Conservation (phyloP, 2,888 invertebrate genomes). For the Clitarchus hookeri region DNA sequence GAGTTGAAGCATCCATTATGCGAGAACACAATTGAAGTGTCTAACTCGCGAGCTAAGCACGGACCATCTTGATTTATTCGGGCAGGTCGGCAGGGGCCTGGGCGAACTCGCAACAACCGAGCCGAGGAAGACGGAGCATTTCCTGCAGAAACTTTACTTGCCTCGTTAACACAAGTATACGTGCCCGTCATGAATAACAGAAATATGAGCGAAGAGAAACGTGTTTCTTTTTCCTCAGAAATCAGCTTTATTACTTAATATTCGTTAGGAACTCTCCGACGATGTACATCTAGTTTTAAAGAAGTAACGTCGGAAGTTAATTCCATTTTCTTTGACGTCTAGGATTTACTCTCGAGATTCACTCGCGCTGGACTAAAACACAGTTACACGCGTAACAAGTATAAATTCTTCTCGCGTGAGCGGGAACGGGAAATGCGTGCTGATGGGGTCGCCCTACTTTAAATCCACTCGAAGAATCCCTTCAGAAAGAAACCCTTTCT, state of each 20-base stretch:
- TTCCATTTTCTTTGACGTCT: neutral
- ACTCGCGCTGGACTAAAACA: neutral
- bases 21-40: conserved; percentile 1
- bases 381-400: neutral
- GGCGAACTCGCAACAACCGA: neutral
- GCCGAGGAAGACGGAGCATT: neutral
- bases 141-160: neutral
- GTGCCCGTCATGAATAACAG: neutral
- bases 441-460: neutral
- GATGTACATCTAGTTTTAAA: neutral
- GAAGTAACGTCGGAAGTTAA: neutral
- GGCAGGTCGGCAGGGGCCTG: neutral
- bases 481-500: neutral
- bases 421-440: neutral
- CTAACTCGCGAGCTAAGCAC: neutral
- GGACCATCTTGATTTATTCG: neutral
- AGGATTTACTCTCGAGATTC: neutral
- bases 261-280: neutral
- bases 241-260: neutral
- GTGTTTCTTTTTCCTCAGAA: neutral
- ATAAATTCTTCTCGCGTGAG: neutral
- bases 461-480: neutral
- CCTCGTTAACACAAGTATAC: neutral
- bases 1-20: neutral
- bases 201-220: neutral